Evolutionary conservation across 2,113 vertebrate genomes (phyloP).

Genomic region (Felis catus): F.catus_Fca126_mat1.0 CM031427.1:34497001-34497500

Average conservation of each 20-base stretch:
- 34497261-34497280: background rate
- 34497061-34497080: background rate
- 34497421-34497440: background rate
- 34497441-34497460: rapidly evolving
- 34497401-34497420: background rate
- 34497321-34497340: background rate
- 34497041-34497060: background rate
- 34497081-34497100: background rate
- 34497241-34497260: background rate
- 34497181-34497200: background rate
- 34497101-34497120: background rate
- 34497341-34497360: background rate
- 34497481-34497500: background rate
- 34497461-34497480: rapidly evolving
- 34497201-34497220: rapidly evolving
- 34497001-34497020: background rate
- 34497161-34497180: background rate
- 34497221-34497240: background rate
- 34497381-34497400: background rate
- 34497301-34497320: background rate
- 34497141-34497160: background rate
- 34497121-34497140: rapidly evolving
- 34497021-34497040: background rate
- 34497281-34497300: background rate
- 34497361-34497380: background rate